Percentiles rank a stretch among this genome's conserved stretches.
Evolutionary conservation across 2,113 vertebrate species (phyloP).

Genomic region (Columbina picui): DNA sequence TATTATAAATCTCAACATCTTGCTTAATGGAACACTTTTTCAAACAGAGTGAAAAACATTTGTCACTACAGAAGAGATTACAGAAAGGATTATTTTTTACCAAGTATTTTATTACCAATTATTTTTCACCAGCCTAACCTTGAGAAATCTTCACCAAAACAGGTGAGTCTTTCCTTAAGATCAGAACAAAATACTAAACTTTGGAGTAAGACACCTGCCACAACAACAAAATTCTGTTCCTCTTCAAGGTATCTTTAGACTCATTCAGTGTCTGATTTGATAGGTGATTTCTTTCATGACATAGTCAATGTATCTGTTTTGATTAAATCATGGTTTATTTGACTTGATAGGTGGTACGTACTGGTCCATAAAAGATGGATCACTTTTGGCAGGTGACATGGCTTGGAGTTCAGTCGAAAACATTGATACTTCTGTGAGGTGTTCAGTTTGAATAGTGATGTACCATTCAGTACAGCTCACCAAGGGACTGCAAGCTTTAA

Average conservation of each 20-base stretch:
- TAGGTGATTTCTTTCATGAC: constrained; percentile 1
- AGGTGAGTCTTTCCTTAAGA: neutral
- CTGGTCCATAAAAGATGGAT: constrained; percentile 16
- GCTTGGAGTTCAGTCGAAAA: neutral
- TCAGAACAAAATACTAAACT: neutral
- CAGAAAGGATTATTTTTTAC: neutral
- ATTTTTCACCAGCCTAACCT: neutral
- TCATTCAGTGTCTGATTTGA: neutral
- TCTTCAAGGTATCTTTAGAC: neutral
- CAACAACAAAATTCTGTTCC: neutral
- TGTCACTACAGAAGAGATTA: neutral
- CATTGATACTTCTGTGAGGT: neutral
- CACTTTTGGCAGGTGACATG: constrained; percentile 12
- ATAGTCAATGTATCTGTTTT: neutral
- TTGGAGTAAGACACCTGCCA: neutral
- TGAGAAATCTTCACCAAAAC: neutral
- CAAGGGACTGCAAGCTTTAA: neutral
- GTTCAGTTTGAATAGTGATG: neutral
- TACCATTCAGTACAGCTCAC: neutral
- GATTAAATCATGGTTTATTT: constrained; percentile 38
- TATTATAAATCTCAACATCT: neutral
- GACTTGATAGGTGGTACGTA: neutral
- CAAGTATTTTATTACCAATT: too few relatives aligned
- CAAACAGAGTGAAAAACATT: neutral
- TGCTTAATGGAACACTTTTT: neutral